A percentile compares a stretch with the other conserved stretches of the same genome.
Conservation (phyloP, 2,113 vertebrate genomes). For the Thamnaconus septentrionalis region DNA sequence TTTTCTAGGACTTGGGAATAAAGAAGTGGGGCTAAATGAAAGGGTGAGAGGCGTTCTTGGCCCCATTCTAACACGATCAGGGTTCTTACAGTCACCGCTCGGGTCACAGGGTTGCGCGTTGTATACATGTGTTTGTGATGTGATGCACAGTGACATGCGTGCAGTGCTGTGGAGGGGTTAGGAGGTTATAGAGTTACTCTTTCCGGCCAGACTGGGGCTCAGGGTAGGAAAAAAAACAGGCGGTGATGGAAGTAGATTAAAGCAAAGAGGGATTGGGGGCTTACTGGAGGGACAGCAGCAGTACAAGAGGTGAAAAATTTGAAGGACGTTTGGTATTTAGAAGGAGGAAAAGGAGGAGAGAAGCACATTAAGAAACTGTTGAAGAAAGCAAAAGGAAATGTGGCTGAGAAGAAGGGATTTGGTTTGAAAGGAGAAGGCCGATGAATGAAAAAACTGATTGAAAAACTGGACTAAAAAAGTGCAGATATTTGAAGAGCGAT, state of each 20-base stretch:
- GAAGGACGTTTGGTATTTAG: background rate
- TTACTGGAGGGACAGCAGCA: background rate
- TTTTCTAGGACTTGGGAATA: slow-evolving; percentile 19
- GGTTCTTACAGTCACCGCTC: slow-evolving; percentile 51
- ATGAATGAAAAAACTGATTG: background rate
- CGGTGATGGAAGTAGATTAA: background rate
- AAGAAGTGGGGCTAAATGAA: slow-evolving; percentile 19
- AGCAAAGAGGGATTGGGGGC: background rate
- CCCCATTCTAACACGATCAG: slow-evolving; percentile 45
- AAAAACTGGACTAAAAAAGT: slow-evolving; percentile 10
- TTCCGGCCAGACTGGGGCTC: slow-evolving; percentile 16
- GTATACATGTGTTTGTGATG: slow-evolving; percentile 30
- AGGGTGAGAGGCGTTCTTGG: slow-evolving; percentile 26
- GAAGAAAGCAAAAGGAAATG: background rate
- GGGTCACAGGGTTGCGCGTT: slow-evolving; percentile 22
- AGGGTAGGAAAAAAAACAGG: background rate
- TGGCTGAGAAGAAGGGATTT: slow-evolving; percentile 18
- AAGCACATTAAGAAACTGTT: background rate
- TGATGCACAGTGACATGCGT: slow-evolving; percentile 59
- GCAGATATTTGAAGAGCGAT: background rate
- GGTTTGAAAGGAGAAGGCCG: background rate
- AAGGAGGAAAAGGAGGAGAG: slow-evolving; percentile 4
- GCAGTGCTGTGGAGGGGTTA: slow-evolving; percentile 39
- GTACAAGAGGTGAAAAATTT: background rate
- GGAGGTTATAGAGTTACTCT: slow-evolving; percentile 43